Evolutionary conservation across 2,113 vertebrate species (phyloP).

Genomic region (Puntigrus tetrazona): DNA sequence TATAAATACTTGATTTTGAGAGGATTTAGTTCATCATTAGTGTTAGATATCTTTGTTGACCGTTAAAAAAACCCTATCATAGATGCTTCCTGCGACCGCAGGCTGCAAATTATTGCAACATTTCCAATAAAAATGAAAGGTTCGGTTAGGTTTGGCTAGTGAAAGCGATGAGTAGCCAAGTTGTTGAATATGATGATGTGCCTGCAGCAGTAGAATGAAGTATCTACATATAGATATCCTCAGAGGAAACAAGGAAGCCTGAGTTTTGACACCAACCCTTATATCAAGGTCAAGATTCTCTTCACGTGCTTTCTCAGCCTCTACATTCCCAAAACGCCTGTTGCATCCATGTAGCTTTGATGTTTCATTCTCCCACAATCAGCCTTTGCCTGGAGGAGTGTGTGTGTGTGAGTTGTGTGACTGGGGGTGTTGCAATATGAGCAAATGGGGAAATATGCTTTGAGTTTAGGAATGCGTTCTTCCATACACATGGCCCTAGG

Average conservation of each 20-base stretch:
- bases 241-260: not conserved
- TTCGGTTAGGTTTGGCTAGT: no score
- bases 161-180: not conserved
- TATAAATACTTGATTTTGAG: no score
- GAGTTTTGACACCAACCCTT: not conserved
- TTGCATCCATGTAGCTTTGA: slow-evolving; percentile 41
- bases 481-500: not conserved
- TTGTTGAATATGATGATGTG: not conserved
- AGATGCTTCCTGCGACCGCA: no score
- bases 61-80: not conserved
- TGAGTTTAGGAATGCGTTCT: slow-evolving; percentile 20
- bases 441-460: slow-evolving; percentile 12
- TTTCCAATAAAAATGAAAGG: not conserved
- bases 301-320: not conserved
- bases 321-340: not conserved
- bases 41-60: not conserved
- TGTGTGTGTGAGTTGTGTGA: not conserved
- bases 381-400: slow-evolving; percentile 29
- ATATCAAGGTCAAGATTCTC: not conserved
- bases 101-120: not conserved
- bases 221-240: not conserved
- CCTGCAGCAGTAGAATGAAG: not conserved
- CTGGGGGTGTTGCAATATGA: not conserved
- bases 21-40: no score
- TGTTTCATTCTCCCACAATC: slow-evolving; percentile 42